Conservation (phyloP, 2,113 vertebrate species). For the Hippocampus abdominalis region DNA sequence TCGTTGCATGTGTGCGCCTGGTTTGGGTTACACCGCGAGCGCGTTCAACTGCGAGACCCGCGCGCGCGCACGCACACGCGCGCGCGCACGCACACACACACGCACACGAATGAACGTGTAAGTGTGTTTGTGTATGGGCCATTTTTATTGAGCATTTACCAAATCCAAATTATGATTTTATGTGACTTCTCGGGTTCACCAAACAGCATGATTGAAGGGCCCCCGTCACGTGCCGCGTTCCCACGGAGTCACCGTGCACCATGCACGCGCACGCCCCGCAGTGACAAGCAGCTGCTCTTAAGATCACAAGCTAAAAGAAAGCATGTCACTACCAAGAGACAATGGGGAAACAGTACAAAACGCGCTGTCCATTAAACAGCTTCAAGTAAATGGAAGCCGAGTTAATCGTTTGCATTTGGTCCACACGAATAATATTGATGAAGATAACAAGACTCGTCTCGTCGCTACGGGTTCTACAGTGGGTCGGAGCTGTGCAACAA, state of each 20-base stretch:
- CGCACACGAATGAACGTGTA: background rate
- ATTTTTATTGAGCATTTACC: background rate
- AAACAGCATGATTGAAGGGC: constrained; percentile 42
- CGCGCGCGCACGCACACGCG: background rate
- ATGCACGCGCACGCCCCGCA: constrained; percentile 8
- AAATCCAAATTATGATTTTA: background rate
- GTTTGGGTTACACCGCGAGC: constrained; percentile 55
- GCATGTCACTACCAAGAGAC: background rate
- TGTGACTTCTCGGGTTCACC: background rate
- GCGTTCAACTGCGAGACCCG: background rate
- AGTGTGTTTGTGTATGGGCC: background rate
- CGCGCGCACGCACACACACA: background rate
- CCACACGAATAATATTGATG: constrained; percentile 77
- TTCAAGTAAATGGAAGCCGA: constrained; percentile 29
- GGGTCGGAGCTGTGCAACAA: constrained; percentile 50
- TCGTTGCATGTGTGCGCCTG: constrained; percentile 28
- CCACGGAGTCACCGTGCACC: constrained; percentile 54
- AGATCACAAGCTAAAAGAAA: constrained; percentile 28
- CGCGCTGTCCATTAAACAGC: constrained; percentile 26
- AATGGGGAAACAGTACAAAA: background rate
- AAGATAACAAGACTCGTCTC: constrained; percentile 62
- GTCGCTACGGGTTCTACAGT: constrained; percentile 36
- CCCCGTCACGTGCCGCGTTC: constrained; percentile 62
- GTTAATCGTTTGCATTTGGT: constrained; percentile 37
- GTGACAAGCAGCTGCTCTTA: constrained; percentile 62